phyloP scores from a whole-genome alignment of 2,888 invertebrate species.

The Fragum whitleyi region DNA sequence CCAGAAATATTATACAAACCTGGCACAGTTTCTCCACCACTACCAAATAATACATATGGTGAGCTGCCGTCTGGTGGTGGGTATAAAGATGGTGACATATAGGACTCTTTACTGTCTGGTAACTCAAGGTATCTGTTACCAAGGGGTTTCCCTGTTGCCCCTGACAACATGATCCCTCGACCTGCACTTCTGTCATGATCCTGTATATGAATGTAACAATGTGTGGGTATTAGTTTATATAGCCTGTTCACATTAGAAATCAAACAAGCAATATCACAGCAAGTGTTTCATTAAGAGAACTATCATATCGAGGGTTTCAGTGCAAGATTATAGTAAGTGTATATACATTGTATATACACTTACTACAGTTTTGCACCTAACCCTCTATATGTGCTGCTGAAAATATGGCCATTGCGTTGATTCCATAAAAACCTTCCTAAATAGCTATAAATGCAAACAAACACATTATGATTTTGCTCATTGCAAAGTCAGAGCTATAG shows the following conservation, averaged over 20 bases:
- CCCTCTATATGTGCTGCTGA: too few relatives aligned
- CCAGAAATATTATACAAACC: constrained; percentile 78
- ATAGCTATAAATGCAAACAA: too few relatives aligned
- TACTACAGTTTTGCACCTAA: too few relatives aligned
- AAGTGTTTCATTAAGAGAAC: too few relatives aligned
- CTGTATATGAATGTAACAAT: constrained; percentile 67
- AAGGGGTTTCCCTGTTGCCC: constrained; percentile 78
- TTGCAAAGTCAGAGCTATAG: too few relatives aligned
- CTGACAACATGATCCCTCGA: constrained; percentile 80
- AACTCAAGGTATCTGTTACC: constrained; percentile 77
- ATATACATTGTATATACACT: too few relatives aligned
- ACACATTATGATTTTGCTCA: too few relatives aligned
- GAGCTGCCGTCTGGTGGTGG: constrained; percentile 70
- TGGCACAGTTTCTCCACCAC: constrained; percentile 82
- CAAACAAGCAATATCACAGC: too few relatives aligned
- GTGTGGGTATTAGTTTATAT: background rate
- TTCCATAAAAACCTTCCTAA: too few relatives aligned
- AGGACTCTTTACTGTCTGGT: constrained; percentile 79
- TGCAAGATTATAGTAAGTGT: too few relatives aligned
- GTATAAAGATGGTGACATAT: constrained; percentile 82
- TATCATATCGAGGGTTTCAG: too few relatives aligned
- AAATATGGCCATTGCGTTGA: too few relatives aligned
- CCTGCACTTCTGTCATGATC: constrained; percentile 74
- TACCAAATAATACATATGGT: constrained; percentile 81
- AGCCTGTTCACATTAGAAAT: background rate